A percentile compares a stretch with the other conserved stretches of the same genome.
These are phyloP conservation scores for Vicugna pacos DNA, from an alignment of 2,113 vertebrate species.

Conservation along the genomic window DNA sequence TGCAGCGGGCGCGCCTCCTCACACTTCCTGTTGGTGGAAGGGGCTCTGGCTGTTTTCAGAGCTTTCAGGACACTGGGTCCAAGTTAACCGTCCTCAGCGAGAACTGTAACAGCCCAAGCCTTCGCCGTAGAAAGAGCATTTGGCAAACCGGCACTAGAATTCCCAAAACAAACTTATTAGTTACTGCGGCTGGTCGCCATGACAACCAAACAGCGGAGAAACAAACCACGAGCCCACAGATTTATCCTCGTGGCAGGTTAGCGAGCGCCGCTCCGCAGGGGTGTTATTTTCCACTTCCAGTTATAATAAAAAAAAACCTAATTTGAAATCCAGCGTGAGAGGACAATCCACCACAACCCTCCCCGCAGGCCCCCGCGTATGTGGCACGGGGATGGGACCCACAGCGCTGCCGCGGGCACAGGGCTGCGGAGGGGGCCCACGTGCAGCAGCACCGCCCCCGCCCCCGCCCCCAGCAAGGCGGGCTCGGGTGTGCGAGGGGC, in stretches of 20 bases:
- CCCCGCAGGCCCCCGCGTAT: rapidly evolving
- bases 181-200: slow-evolving; percentile 75
- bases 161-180: slow-evolving; percentile 82
- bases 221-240: slow-evolving; percentile 75
- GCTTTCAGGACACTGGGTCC: neutral
- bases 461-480: rapidly evolving
- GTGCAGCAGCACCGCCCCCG: neutral
- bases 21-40: rapidly evolving
- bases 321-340: slow-evolving; percentile 69
- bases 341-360: neutral
- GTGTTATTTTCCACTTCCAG: slow-evolving; percentile 20
- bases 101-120: neutral
- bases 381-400: rapidly evolving
- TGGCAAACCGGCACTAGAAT: slow-evolving; percentile 70
- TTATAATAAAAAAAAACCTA: slow-evolving; percentile 41
- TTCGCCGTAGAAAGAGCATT: slow-evolving; percentile 59
- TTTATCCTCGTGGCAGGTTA: slow-evolving; percentile 64
- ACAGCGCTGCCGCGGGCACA: too few species aligned
- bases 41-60: neutral
- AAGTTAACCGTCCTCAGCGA: rapidly evolving
- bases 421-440: too few species aligned
- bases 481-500: rapidly evolving
- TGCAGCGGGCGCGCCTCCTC: rapidly evolving
- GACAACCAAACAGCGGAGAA: slow-evolving; percentile 83
- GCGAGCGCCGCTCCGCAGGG: slow-evolving; percentile 57